Conservation (phyloP, 2,113 vertebrate genomes). For the Sturnira hondurensis region DNA sequence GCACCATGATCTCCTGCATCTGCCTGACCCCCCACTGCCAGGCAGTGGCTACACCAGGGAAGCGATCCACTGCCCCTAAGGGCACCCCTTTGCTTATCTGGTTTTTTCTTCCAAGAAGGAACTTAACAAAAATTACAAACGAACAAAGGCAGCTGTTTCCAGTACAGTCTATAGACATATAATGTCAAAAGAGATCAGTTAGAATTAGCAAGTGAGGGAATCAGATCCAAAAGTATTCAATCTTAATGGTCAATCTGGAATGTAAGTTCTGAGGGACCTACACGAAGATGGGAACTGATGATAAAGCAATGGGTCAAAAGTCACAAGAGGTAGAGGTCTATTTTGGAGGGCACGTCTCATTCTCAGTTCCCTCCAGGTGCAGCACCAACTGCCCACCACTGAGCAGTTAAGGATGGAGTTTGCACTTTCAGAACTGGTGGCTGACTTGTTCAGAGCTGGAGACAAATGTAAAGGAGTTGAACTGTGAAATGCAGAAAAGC, state of each 20-base stretch:
- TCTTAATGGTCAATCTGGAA: not conserved
- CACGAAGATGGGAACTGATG: not conserved
- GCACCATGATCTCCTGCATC: not conserved
- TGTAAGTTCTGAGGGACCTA: not conserved
- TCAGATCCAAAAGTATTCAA: not conserved
- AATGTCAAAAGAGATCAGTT: not conserved
- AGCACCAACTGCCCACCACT: not conserved
- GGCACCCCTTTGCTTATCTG: not conserved
- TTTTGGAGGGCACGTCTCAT: slow-evolving; percentile 20
- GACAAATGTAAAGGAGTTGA: not conserved
- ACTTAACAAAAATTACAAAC: not conserved
- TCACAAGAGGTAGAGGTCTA: slow-evolving; percentile 10
- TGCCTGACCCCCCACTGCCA: not conserved
- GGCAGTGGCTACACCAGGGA: not conserved
- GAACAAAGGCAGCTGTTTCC: not conserved
- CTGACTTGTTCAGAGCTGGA: not conserved
- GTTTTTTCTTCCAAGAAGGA: not conserved
- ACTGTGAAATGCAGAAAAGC: not conserved
- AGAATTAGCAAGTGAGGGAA: not conserved
- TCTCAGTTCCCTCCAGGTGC: slow-evolving; percentile 71
- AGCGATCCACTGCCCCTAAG: not conserved
- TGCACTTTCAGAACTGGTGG: slow-evolving; percentile 29
- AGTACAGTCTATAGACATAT: not conserved
- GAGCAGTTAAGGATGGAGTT: not conserved
- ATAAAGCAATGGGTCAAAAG: not conserved